A percentile compares a stretch with the other conserved stretches of the same genome.
Evolutionary conservation across 1,140 invertebrate genomes (phyloP).

Genomic region (Ridgeia piscesae): DNA sequence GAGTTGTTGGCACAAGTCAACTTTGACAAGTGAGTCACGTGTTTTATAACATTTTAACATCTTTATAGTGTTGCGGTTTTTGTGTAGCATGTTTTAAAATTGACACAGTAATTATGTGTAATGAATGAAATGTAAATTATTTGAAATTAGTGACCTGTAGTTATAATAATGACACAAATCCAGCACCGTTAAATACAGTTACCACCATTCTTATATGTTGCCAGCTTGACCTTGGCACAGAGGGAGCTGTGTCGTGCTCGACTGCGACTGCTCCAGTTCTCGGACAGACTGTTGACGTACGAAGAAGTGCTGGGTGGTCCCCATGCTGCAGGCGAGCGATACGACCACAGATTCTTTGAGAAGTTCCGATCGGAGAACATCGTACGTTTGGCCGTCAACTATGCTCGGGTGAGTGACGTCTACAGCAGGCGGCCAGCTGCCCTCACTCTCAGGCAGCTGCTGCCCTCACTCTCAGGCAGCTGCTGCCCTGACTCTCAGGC

Average conservation of each 20-base stretch:
- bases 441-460: neutral
- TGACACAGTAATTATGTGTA: neutral
- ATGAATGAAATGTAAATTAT: neutral
- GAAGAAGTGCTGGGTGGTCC: slow-evolving; percentile 63
- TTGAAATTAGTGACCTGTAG: neutral
- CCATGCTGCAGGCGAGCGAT: slow-evolving; percentile 57
- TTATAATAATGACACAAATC: too few relatives aligned
- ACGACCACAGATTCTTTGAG: slow-evolving; percentile 64
- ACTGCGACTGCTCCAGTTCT: slow-evolving; percentile 65
- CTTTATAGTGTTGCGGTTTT: neutral
- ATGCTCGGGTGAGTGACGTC: slow-evolving; percentile 60
- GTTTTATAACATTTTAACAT: neutral
- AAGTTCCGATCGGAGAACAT: slow-evolving; percentile 65
- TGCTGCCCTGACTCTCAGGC: too few relatives aligned
- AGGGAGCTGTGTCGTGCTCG: slow-evolving; percentile 65
- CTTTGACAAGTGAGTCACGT: slow-evolving; percentile 26
- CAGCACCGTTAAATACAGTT: too few relatives aligned
- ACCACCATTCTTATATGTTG: too few relatives aligned
- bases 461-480: too few relatives aligned
- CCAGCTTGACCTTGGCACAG: slow-evolving; percentile 62
- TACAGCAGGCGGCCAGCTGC: neutral
- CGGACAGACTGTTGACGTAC: slow-evolving; percentile 69
- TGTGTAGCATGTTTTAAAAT: neutral
- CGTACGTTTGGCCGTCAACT: slow-evolving; percentile 65
- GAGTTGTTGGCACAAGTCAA: slow-evolving; percentile 27